Percentiles rank a stretch among this genome's conserved stretches.
Conservation (phyloP, 2,113 vertebrate genomes). For the Desmodus rotundus region DNA sequence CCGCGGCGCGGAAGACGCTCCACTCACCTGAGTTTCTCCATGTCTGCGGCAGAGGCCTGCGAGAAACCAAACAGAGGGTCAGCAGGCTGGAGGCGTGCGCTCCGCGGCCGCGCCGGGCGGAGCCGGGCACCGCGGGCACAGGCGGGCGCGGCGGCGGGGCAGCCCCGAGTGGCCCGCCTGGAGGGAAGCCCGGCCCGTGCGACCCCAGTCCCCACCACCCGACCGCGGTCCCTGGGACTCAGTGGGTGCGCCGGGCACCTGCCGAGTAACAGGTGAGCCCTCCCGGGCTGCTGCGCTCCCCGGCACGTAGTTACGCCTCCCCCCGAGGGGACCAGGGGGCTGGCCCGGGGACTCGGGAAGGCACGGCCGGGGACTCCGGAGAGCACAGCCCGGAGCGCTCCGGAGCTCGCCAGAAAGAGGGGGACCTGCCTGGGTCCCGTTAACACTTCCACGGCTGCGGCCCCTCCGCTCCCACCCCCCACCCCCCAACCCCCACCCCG, state of each 20-base stretch:
- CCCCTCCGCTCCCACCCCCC: not conserved
- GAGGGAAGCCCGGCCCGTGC: not conserved
- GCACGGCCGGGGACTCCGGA: not conserved
- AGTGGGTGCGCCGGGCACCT: conserved; percentile 76
- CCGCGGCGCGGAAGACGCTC: conserved; percentile 73
- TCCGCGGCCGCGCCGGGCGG: conserved; percentile 6
- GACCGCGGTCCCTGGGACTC: conserved; percentile 79
- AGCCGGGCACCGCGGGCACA: conserved; percentile 1
- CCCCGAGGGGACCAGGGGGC: conserved; percentile 36
- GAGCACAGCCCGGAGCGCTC: not conserved
- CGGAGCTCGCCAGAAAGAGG: not conserved
- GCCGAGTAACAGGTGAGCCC: conserved; percentile 84
- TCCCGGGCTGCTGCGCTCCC: conserved; percentile 69
- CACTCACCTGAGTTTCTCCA: conserved; percentile 91
- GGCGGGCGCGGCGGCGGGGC: conserved; percentile 24
- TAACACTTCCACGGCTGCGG: not conserved
- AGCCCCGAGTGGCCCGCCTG: not conserved
- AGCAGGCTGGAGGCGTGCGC: conserved; percentile 77
- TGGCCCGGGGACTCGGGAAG: not conserved
- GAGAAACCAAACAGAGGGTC: conserved; percentile 83
- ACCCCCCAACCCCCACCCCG: not conserved
- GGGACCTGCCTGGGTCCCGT: not conserved
- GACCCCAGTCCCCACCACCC: not conserved
- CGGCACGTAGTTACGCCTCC: conserved; percentile 75
- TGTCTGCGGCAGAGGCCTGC: conserved; percentile 88